Evolutionary conservation across 2,113 vertebrate genomes (phyloP), one percentile per base, ranked within the genome.

Genomic region (Elaphurus davidianus): DNA sequence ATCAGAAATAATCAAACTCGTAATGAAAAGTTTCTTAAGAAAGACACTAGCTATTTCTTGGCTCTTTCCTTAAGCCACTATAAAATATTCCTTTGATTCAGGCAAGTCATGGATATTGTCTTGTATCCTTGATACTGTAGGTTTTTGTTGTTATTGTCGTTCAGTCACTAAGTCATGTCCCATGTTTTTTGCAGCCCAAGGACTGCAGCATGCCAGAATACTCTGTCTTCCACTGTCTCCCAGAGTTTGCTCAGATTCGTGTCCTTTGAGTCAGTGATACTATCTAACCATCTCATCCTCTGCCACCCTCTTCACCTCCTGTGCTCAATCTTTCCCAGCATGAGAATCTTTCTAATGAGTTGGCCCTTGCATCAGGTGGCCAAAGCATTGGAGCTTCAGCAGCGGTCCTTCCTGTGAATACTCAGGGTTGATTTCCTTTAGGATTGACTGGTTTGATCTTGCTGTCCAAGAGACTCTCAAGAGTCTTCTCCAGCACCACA

Each of bases 1-100:
- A 85, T 55, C 54, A 95, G 84, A 81, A 84, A 90, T 83, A 87
- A 92, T 57, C 40, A 60, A 87, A 59, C 28, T 74, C 96, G 91
- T 28, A 76, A 86, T 67, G 28, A 93, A 96, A 89, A 30, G 23
- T 85, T 91, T 87, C 52, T 91, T 12, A 96, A 84, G 62, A 79
- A 60, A 52, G 50, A 59, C 33, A 78, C 5, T 40, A 64, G 76
- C 27, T 27, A 54, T 93, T 71, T 79, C 52, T 82, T 64, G 40
- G 2, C 71, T 96, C 40, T 74, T 92, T 86, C 27, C 30, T 64
- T 60, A 28, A n/a, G 7, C 28, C 15, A 40, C 33, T 21, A 30
- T 50, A 55, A 90, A 88, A 62, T 96, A 54, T 89, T 91, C 10
- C 60, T 82, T 89, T 91, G 91, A 88, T 7, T 93, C 57, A 76